phyloP scores from a whole-genome alignment of 2,888 invertebrate species.

The Dastarcus helophoroides region DNA sequence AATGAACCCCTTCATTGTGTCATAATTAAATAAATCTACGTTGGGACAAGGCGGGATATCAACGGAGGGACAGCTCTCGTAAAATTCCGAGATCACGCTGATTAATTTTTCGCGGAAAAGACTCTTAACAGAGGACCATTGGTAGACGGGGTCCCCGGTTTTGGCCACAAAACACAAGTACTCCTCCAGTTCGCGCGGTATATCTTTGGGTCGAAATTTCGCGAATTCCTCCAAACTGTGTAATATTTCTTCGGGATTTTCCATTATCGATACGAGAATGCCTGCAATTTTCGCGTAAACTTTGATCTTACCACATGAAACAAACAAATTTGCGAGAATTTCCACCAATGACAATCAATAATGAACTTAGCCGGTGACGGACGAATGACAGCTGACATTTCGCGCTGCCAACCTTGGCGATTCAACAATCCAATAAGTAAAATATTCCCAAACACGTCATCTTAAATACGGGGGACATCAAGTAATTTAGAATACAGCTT shows the following conservation, averaged over 20 bases:
- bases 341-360: no score
- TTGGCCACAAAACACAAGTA: conserved; percentile 83
- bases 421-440: no score
- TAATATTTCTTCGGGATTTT: conserved; percentile 75
- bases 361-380: no score
- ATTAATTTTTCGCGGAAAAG: conserved; percentile 80
- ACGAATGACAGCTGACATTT: no score
- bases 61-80: conserved; percentile 61
- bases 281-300: no score
- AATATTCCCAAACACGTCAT: no score
- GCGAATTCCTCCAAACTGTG: conserved; percentile 76
- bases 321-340: no score
- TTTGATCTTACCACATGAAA: no score
- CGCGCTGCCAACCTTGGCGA: no score
- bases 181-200: conserved; percentile 80
- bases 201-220: conserved; percentile 62
- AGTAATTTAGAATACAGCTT: no score
- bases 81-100: conserved; percentile 77
- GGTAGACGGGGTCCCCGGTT: conserved; percentile 88
- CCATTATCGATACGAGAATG: no score
- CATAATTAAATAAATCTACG: conserved; percentile 82
- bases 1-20: conserved; percentile 73
- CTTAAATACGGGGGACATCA: no score
- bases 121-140: conserved; percentile 79
- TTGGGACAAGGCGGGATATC: conserved; percentile 83